Base-by-base conservation (phyloP, 2,888 invertebrate species). In the Sialis fuliginosa region DNA sequence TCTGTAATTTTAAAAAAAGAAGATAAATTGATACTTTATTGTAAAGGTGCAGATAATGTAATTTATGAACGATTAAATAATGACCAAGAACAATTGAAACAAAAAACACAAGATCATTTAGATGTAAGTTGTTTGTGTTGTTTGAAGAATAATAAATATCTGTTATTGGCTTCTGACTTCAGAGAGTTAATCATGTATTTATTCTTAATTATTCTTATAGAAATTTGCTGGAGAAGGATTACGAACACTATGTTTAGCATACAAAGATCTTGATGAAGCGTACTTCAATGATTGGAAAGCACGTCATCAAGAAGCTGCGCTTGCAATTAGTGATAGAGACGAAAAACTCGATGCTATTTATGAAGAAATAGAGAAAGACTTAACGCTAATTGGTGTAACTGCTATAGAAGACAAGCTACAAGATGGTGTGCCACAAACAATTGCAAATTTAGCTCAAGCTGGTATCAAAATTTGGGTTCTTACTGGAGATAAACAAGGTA, bases 351-450 rank as follows among this genome's bases (percentile, higher is more conserved):
- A 90, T 64, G 85, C 79, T 13, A 82, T 96, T 56, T 97, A 96
- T 67, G 97, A 98, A 69, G 95, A 97, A 71, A 93, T 98, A 57
- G 98, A 99, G 69, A 81, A 81, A 53, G 85, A 93, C 60, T 76
- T 98, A 75, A 75, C 77, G 44, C 70, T 97, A 46, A 62, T 92
- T 42, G 95, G 98, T 46, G 95, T 93, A 10, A 95, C 97, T 45
- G 98, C 97, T 44, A 97, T 98, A 58, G 98, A 98, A 70, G 98
- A 98, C 67, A 98, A 98, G 68, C 74, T 98, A 55, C 98, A 98
- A 67, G 98, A 98, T 61, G 97, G 96, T 45, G 98, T 98, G 44
- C 86, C 88, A 49, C 89, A 93, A 62, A 80, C 92, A 4, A 98
- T 98, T 62, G 90, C 93, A 46, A 95, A 93, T 69, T 74, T 99